These are phyloP conservation scores for Drosophila bunnanda DNA, from an alignment of 2,888 invertebrate genomes.

Conservation along the genomic window DNA sequence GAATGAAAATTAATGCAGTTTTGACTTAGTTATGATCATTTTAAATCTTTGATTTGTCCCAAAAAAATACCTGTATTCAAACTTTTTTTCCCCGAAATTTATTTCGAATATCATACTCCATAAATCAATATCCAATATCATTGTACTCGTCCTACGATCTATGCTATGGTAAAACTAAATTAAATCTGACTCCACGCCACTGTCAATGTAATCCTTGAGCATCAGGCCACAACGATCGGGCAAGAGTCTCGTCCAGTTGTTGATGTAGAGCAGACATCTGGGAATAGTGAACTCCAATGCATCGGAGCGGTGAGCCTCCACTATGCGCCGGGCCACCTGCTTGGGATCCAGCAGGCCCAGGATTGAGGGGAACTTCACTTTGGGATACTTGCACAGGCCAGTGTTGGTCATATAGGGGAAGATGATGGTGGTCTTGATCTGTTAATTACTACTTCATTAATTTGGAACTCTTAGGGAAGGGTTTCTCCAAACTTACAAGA, in stretches of 20 bases:
- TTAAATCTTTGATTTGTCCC: background rate
- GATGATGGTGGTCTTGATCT: constrained; percentile 92
- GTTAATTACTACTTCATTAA: constrained; percentile 39
- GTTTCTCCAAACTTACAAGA: constrained; percentile 58
- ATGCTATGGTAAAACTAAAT: constrained; percentile 38
- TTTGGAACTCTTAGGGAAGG: background rate
- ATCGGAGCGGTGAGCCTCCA: constrained; percentile 88
- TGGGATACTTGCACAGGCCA: constrained; percentile 91
- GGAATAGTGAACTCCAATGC: constrained; percentile 88
- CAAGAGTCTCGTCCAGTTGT: constrained; percentile 86
- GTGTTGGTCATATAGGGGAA: constrained; percentile 96
- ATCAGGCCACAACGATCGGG: constrained; percentile 86
- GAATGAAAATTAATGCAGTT: background rate
- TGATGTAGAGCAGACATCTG: constrained; percentile 86
- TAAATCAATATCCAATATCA: too few species aligned
- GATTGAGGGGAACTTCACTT: constrained; percentile 89
- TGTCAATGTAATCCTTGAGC: constrained; percentile 88
- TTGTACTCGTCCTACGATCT: constrained; percentile 22
- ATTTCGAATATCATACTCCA: constrained; percentile 26
- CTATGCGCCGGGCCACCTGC: constrained; percentile 88
- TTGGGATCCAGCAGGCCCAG: constrained; percentile 88
- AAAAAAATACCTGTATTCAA: background rate
- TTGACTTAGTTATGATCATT: background rate
- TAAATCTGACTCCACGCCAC: constrained; percentile 87
- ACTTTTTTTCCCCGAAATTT: background rate